Conservation (phyloP, 2,888 invertebrate species). For the Drosophila neotestacea region DNA sequence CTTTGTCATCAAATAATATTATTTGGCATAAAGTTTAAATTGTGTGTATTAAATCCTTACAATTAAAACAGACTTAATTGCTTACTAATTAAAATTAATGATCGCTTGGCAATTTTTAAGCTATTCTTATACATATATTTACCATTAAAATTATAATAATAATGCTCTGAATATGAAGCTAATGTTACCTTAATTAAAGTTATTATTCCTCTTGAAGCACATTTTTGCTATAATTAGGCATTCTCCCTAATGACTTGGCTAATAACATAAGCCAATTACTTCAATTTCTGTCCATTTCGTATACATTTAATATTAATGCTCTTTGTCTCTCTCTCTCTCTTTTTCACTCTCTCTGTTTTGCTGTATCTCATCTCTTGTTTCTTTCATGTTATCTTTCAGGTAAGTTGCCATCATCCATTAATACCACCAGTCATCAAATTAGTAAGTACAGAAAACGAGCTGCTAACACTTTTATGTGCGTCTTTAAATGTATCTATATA, state of each 20-base stretch:
- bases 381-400: slow-evolving; percentile 62
- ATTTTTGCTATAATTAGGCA: slow-evolving; percentile 28
- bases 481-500: slow-evolving; percentile 67
- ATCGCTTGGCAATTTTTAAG: not conserved
- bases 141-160: not conserved
- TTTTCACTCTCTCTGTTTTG: not conserved
- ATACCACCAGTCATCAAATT: slow-evolving; percentile 77
- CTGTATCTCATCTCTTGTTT: slow-evolving; percentile 37
- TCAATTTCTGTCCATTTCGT: slow-evolving; percentile 44
- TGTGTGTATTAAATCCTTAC: not conserved
- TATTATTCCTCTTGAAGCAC: slow-evolving; percentile 27
- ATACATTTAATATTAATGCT: slow-evolving; percentile 56
- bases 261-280: slow-evolving; percentile 56
- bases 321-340: slow-evolving; percentile 17
- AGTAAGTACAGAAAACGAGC: slow-evolving; percentile 80
- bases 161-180: not conserved
- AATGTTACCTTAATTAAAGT: slow-evolving; percentile 26
- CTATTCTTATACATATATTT: not conserved
- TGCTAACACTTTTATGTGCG: slow-evolving; percentile 77
- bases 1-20: not conserved
- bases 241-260: slow-evolving; percentile 36
- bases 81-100: not conserved
- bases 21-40: not conserved
- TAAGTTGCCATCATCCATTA: slow-evolving; percentile 77
- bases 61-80: not conserved